Percentiles rank a stretch among this genome's conserved stretches.
Evolutionary conservation across 1,140 invertebrate species (phyloP).

Genomic region (Triops longicaudatus): DNA sequence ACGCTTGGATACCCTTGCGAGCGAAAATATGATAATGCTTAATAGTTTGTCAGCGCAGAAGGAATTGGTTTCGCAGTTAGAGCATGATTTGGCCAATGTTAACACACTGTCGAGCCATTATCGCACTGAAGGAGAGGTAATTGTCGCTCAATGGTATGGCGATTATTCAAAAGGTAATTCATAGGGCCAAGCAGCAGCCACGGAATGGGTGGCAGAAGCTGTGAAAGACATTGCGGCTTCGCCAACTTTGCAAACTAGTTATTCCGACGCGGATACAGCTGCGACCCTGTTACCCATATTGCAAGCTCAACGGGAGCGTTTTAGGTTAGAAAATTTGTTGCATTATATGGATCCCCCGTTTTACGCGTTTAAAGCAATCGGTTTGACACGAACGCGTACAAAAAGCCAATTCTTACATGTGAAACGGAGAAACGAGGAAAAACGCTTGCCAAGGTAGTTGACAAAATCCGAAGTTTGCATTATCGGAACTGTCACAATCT

Average conservation of each 20-base stretch:
- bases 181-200: conserved; percentile 26
- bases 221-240: conserved; percentile 20
- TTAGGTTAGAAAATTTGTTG: conserved; percentile 30
- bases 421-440: no score
- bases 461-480: no score
- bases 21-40: not conserved
- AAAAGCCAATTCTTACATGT: no score
- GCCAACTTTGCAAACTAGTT: not conserved
- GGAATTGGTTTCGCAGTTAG: conserved; percentile 41
- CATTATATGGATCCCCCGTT: no score
- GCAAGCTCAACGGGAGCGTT: conserved; percentile 43
- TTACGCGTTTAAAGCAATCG: no score
- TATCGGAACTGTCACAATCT: no score
- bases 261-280: conserved; percentile 32
- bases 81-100: conserved; percentile 43
- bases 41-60: conserved; percentile 36
- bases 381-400: no score
- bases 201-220: conserved; percentile 27
- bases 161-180: conserved; percentile 26
- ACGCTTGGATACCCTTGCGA: not conserved
- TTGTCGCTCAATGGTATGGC: conserved; percentile 29
- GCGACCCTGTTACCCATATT: conserved; percentile 42
- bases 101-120: conserved; percentile 43
- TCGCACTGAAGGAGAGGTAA: conserved; percentile 42
- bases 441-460: no score